Evolutionary conservation across 2,113 vertebrate species (phyloP), one percentile per base, ranked within the genome.

Genomic region (Willisornis vidua): DNA sequence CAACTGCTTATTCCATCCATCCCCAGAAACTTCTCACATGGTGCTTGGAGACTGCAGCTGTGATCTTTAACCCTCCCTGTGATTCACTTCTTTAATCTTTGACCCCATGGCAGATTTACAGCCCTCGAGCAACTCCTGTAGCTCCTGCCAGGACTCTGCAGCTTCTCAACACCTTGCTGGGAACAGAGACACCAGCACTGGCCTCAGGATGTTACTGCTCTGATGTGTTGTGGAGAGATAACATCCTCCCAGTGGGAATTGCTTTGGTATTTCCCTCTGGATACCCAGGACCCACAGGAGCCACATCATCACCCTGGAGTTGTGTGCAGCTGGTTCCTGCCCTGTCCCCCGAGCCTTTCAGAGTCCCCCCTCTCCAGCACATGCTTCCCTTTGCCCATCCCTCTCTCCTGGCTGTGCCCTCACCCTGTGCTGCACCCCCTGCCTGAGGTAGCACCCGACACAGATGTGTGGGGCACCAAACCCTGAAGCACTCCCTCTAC

Each of bases 301-400:
- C 57, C 3, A 1, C 61, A 67, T 20, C 57, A 23, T 5, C 35
- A 0, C 22, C 0, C 35, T 2, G 28, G 39, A 41, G 18, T 41
- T 0, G 0, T 1, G 0, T 6, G 29, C 46, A 48, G 29, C 52
- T 31, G 61, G 11, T 61, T 6, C 54, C 39, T 6, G 7, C 45
- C 43, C 52, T 1, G 0, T 3, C 8, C 23, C 49, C 5, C 0
- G 9, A 29, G 39, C 68, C 35, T 28, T 18, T 5, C 13, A 9
- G 26, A 6, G 14, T 3, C 29, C 10, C 4, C 1, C 1, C 2
- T 20, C 19, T 3, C 41, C 25, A 25, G 31, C 17, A 10, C 0
- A 0, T 0, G 2, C 18, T 68, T 22, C 31, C 16, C 33, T 29
- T 4, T 12, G 14, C 57, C 54, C 33, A 2, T 18, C 3, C 9